These are phyloP conservation scores for Cordilura impudica DNA, from an alignment of 2,888 invertebrate species.

Conservation along the genomic window DNA sequence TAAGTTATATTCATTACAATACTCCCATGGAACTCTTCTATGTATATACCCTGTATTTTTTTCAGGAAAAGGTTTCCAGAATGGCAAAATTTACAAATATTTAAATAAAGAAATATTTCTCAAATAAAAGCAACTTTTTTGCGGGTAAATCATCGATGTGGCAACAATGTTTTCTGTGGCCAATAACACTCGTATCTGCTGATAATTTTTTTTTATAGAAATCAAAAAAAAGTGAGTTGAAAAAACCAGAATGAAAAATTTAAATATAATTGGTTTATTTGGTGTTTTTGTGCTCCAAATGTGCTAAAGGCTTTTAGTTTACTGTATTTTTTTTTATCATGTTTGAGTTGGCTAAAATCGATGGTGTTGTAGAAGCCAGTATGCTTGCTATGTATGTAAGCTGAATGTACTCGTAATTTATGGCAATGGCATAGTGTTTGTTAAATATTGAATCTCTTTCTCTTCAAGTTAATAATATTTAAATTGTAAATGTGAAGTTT, in stretches of 20 bases:
- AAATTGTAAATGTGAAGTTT: neutral
- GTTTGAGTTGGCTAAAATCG: too few species aligned
- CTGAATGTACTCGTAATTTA: constrained; percentile 21
- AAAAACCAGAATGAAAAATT: neutral
- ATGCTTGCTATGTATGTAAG: neutral
- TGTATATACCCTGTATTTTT: too few species aligned
- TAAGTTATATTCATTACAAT: too few species aligned
- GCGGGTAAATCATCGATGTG: too few species aligned
- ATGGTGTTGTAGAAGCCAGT: constrained; percentile 28
- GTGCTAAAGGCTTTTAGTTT: constrained; percentile 13
- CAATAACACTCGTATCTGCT: too few species aligned
- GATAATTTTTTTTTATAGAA: too few species aligned
- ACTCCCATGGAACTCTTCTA: too few species aligned
- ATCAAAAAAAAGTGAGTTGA: neutral
- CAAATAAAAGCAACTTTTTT: too few species aligned
- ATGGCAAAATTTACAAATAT: too few species aligned
- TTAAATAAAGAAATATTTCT: too few species aligned
- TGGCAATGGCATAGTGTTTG: constrained; percentile 33
- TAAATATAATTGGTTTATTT: constrained; percentile 6
- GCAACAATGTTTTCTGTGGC: too few species aligned
- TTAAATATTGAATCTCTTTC: constrained; percentile 19
- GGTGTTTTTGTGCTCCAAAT: constrained; percentile 30
- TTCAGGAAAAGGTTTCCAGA: too few species aligned
- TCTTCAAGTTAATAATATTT: constrained; percentile 20
- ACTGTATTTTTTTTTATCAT: neutral